Base-by-base conservation (phyloP, 2,888 invertebrate species). In the Drepanosiphum platanoidis region DNA sequence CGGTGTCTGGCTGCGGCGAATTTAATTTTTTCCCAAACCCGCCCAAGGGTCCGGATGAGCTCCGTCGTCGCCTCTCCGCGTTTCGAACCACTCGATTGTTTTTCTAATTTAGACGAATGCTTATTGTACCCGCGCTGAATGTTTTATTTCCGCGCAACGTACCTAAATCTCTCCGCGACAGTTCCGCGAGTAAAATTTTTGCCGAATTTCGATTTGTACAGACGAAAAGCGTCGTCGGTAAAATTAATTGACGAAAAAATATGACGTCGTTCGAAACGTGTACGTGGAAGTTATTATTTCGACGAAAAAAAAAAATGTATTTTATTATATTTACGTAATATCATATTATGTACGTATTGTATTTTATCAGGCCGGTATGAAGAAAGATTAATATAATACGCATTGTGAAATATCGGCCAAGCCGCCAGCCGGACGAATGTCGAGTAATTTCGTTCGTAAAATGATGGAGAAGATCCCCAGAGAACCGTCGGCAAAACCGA, bases 401-500 rank as follows among this genome's bases (percentile, higher is more conserved):
- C 1, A 58, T 64, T 64, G 27, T n/a, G n/a, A 27, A 22, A 27
- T 61, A 61, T 61, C 64, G 11, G 64, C 30, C 5, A 22, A 5
- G 4, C 18, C 11, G 36, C 18, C 27, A 9, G 18, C 39, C 30
- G 22, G n/a, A 80, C 66, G 34, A 68, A 70, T 80, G 34, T 68
- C 46, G 68, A 52, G 52, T 80, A 46, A 68, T 80, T 80, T 80
- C n/a, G 34, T 80, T 15, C 8, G 46, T 34, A 80, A 80, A 68
- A 80, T 80, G 80, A 80, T 80, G n/a, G 80, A 80, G 46, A 80
- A 52, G 13, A 52, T 80, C 80, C 68, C 80, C 7, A 52, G 68
- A 52, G 80, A 7, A 52, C 68, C 80, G 52, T 68, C 46, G 52
- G 52, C 32, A 52, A 80, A 70, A 80, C 68, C 52, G 36, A 46